Conservation (phyloP, 2,888 invertebrate species). For the Gandaritis pyraliata region DNA sequence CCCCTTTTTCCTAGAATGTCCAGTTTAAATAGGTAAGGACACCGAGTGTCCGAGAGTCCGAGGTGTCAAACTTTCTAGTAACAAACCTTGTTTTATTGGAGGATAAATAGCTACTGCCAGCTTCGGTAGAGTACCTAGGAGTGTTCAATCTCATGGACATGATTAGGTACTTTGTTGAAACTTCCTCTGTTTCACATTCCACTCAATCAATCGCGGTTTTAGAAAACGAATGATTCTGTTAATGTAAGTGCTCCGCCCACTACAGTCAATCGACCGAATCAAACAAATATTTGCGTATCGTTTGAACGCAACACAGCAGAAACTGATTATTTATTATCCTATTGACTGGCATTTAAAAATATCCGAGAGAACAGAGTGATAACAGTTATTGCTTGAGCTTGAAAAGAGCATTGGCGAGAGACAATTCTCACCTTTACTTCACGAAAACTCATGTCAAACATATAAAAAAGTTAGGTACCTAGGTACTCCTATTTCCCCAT, state of each 20-base stretch:
- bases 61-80: too few relatives aligned
- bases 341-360: neutral
- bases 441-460: too few relatives aligned
- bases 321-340: neutral
- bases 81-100: too few relatives aligned
- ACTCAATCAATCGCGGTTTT: neutral
- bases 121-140: neutral
- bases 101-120: too few relatives aligned
- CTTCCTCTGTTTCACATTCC: neutral
- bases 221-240: neutral
- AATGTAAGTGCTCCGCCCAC: slow-evolving; percentile 1
- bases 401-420: too few relatives aligned
- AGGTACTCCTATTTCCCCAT: too few relatives aligned
- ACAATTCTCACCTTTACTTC: too few relatives aligned
- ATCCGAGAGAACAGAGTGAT: neutral
- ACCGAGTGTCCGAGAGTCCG: too few relatives aligned
- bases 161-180: neutral
- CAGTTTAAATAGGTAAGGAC: too few relatives aligned
- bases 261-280: neutral
- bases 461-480: too few relatives aligned
- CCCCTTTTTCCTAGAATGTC: too few relatives aligned
- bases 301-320: neutral
- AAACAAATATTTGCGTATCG: neutral
- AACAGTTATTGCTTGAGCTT: too few relatives aligned
- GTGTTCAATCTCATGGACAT: neutral